These are phyloP conservation scores for Peucedramus taeniatus DNA, from an alignment of 2,113 vertebrate species.

Conservation along the genomic window DNA sequence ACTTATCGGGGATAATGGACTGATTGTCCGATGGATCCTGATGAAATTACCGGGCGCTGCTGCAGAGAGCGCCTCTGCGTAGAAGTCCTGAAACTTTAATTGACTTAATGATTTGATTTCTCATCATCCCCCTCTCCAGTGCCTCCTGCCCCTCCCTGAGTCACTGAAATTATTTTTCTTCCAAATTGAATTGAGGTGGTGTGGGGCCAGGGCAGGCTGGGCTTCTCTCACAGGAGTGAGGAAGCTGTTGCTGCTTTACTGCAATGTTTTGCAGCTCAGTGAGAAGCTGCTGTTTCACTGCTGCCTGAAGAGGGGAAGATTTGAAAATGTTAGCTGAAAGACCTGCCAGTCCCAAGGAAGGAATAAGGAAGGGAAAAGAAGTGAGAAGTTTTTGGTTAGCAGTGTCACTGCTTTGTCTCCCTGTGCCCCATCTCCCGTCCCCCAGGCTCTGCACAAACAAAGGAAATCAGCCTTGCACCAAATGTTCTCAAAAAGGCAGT, in stretches of 20 bases:
- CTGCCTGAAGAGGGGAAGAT: background rate
- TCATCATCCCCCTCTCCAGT: background rate
- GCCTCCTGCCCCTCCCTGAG: background rate
- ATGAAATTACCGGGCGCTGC: constrained; percentile 48
- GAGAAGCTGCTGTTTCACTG: background rate
- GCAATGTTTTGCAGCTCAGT: background rate
- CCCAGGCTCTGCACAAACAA: constrained; percentile 12
- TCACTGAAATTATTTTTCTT: constrained; percentile 29
- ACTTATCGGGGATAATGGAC: constrained; percentile 41
- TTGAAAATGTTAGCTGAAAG: background rate
- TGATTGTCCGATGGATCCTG: constrained; percentile 38
- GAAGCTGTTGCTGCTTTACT: background rate
- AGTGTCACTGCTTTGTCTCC: background rate
- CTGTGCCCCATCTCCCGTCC: background rate
- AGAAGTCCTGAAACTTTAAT: constrained; percentile 39
- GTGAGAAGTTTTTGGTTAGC: background rate
- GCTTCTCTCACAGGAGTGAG: background rate
- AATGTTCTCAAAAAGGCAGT: background rate
- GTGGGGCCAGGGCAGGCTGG: background rate
- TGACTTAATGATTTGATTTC: constrained; percentile 50
- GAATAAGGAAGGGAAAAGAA: background rate
- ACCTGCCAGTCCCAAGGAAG: background rate
- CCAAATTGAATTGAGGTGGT: constrained; percentile 8
- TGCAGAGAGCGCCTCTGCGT: background rate
- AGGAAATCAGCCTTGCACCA: constrained; percentile 13